Base-by-base conservation (phyloP, 64 coral and sea anemone species). In the Actinia equina region DNA sequence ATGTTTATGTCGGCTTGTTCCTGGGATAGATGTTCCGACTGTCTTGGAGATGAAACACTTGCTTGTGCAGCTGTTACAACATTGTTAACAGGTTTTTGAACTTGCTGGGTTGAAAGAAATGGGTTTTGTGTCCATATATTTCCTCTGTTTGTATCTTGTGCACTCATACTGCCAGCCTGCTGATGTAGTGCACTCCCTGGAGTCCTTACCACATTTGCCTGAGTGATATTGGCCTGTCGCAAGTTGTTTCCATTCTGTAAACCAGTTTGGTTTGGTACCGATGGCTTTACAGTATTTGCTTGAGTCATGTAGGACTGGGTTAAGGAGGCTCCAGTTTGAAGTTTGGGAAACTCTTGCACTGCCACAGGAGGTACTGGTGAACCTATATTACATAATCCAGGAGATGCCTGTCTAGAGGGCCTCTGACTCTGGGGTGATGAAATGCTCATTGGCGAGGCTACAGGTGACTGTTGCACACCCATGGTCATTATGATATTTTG, bases 391-490 rank as follows among this genome's bases (percentile, higher is more conserved):
- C 69, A 74, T 2, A 41, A 30, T 51, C 78, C 78, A 52, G 78
- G 78, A 25, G 78, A 81, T 49, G 78, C 78, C 78, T 81, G 78
- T 23, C 78, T 81, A 23, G 78, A 81, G 7, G 78, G 49, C 22
- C 78, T 81, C 43, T 81, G 78, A 81, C 78, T 81, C 78, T 81
- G 78, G 6, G 78, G 78, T 20, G 78, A 81, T 81, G 78, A 37
- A 22, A 52, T 81, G 10, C 52, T 81, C 78, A 52, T 8, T 20
- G 78, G 78, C 2, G 78, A 81, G 0, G 78, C 78, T 52, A 81
- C 78, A 52, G 78, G 78, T 49, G 78, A 81, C 15, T 81, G 78
- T 52, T 81, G 78, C 15, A 81, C 22, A 17, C 78, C 78, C 3
- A 81, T 81, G 49, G 23, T 81, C 49, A 44, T 44, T 17, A 81